Conservation (phyloP, 2,888 invertebrate species). For the Clivina fossor region DNA sequence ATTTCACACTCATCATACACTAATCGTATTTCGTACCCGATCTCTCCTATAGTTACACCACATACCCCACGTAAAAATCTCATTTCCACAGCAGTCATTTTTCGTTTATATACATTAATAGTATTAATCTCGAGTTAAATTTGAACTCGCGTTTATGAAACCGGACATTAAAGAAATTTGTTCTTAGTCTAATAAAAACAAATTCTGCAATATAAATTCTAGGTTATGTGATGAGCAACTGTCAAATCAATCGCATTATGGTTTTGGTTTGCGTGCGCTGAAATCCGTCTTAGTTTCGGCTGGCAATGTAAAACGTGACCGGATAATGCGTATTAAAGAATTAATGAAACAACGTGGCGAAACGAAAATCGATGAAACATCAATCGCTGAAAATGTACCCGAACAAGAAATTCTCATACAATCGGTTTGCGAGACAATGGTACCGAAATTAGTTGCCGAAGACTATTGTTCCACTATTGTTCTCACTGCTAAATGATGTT, state of each 20-base stretch:
- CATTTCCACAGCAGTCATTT: too few relatives aligned
- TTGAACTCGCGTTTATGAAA: too few relatives aligned
- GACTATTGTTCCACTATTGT: constrained; percentile 95
- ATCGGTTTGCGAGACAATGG: constrained; percentile 99
- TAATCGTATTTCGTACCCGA: too few relatives aligned
- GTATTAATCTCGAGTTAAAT: too few relatives aligned
- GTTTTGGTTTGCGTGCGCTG: constrained; percentile 94
- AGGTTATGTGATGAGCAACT: constrained; percentile 93
- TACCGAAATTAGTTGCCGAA: constrained; percentile 98
- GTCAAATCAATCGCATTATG: constrained; percentile 98
- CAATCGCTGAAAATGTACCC: constrained; percentile 92
- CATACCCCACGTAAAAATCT: too few relatives aligned
- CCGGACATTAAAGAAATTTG: too few relatives aligned
- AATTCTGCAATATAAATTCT: constrained; percentile 38
- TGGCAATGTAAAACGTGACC: constrained; percentile 97
- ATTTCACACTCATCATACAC: too few relatives aligned
- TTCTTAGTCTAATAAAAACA: too few relatives aligned
- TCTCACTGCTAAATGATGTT: constrained; percentile 96
- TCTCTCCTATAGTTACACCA: too few relatives aligned
- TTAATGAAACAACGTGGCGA: constrained; percentile 76
- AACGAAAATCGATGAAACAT: constrained; percentile 84
- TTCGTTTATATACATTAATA: too few relatives aligned
- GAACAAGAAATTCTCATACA: constrained; percentile 99
- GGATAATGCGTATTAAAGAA: constrained; percentile 92
- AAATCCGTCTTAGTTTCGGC: constrained; percentile 98